Conservation (phyloP, 2,888 invertebrate species). For the Liopterus haemorrhoidalis region DNA sequence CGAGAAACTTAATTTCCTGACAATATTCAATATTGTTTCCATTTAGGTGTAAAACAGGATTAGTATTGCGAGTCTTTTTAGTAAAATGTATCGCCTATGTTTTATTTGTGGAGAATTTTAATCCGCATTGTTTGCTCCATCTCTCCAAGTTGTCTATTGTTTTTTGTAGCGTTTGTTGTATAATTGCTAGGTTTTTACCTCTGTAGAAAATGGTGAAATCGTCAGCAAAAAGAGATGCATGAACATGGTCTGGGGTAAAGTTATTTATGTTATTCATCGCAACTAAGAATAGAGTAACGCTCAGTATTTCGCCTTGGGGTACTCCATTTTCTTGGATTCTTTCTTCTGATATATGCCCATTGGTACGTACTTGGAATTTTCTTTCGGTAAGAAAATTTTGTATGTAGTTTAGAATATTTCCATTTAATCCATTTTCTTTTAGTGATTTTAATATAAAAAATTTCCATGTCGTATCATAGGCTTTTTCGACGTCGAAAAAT, state of each 20-base stretch:
- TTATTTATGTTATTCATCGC: slow-evolving; percentile 20
- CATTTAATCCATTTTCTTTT: slow-evolving; percentile 1
- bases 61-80: too few relatives aligned
- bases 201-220: slow-evolving; percentile 20
- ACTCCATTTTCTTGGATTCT: slow-evolving; percentile 19
- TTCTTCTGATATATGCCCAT: not conserved
- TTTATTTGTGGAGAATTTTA: slow-evolving; percentile 21
- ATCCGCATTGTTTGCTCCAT: slow-evolving; percentile 12
- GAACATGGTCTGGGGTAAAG: slow-evolving; percentile 7
- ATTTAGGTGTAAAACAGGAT: slow-evolving; percentile 7
- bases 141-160: slow-evolving; percentile 13
- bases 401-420: slow-evolving; percentile 1
- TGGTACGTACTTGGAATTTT: not conserved
- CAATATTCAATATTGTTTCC: slow-evolving; percentile 11
- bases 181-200: slow-evolving; percentile 13
- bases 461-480: slow-evolving; percentile 10
- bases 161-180: slow-evolving; percentile 12
- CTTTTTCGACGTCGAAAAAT: slow-evolving; percentile 13
- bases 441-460: not conserved
- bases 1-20: slow-evolving; percentile 20
- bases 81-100: slow-evolving; percentile 12
- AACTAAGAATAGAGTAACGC: slow-evolving; percentile 24
- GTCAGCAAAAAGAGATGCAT: slow-evolving; percentile 21
- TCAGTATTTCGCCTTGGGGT: slow-evolving; percentile 21
- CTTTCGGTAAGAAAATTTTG: slow-evolving; percentile 5